These are phyloP conservation scores for Heterodera schachtii DNA, from an alignment of 1,140 invertebrate genomes.

Conservation along the genomic window DNA sequence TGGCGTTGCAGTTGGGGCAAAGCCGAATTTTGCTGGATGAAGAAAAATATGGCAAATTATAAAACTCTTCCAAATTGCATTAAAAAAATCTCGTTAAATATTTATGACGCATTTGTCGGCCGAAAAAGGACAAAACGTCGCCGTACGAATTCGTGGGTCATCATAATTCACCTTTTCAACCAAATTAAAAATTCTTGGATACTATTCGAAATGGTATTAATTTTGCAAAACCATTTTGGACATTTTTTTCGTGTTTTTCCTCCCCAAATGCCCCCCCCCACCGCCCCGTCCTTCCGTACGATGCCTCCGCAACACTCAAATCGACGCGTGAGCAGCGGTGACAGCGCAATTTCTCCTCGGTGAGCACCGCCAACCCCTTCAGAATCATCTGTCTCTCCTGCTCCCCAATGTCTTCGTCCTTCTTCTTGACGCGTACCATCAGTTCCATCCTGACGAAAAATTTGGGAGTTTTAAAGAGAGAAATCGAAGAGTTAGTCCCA, in stretches of 20 bases:
- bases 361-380: slow-evolving; percentile 22
- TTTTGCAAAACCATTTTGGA: too few species aligned
- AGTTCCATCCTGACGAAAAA: background rate
- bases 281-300: slow-evolving; percentile 15
- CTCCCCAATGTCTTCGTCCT: slow-evolving; percentile 21
- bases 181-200: too few species aligned
- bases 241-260: too few species aligned
- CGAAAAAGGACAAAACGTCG: too few species aligned
- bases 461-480: background rate
- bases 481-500: background rate
- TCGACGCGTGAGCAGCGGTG: slow-evolving; percentile 34
- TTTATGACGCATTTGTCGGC: too few species aligned
- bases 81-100: background rate
- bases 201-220: too few species aligned
- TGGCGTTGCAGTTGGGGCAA: background rate
- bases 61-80: slow-evolving; percentile 19
- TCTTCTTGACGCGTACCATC: background rate
- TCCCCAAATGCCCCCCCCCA: background rate
- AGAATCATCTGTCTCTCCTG: slow-evolving; percentile 24
- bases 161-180: too few species aligned
- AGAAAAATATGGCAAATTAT: slow-evolving; percentile 17
- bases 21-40: slow-evolving; percentile 22
- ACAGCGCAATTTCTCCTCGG: slow-evolving; percentile 39
- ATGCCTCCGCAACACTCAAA: slow-evolving; percentile 30
- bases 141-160: slow-evolving; percentile 17